phyloP scores from a whole-genome alignment of 2,797 vertebrate genomes.

The Crypturellus tataupa region DNA sequence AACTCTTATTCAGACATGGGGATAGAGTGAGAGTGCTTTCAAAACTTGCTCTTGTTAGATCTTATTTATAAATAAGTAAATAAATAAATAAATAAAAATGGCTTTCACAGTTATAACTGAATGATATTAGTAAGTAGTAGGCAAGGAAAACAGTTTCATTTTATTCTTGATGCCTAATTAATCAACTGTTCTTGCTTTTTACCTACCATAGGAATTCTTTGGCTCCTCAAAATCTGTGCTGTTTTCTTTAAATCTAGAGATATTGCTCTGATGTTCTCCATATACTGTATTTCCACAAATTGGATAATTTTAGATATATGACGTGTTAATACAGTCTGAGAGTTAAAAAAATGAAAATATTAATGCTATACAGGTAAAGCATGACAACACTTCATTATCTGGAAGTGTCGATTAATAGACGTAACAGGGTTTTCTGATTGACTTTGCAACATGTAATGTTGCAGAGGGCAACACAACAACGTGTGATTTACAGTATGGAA shows the following conservation, averaged over 20 bases:
- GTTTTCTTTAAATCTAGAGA: background rate
- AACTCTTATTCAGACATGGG: background rate
- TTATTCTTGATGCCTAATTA: background rate
- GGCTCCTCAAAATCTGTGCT: background rate
- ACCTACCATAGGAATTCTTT: background rate
- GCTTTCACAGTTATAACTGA: background rate
- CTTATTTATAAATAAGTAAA: background rate
- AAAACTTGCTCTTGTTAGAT: background rate
- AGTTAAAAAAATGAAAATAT: slow-evolving; percentile 15
- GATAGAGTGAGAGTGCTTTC: background rate
- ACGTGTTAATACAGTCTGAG: background rate
- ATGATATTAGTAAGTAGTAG: rapidly evolving
- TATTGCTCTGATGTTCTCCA: background rate
- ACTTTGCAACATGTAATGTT: background rate
- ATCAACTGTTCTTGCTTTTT: background rate
- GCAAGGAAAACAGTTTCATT: background rate
- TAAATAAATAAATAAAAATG: background rate
- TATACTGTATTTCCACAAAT: background rate
- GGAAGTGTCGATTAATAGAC: background rate
- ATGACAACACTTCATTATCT: background rate
- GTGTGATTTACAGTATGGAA: background rate
- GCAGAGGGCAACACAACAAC: background rate
- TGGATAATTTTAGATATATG: background rate
- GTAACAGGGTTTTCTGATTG: background rate
- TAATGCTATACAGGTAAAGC: background rate